A percentile compares a stretch with the other conserved stretches of the same genome.
Conservation (phyloP, 1,140 invertebrate species). For the Drosophila neocordata region DNA sequence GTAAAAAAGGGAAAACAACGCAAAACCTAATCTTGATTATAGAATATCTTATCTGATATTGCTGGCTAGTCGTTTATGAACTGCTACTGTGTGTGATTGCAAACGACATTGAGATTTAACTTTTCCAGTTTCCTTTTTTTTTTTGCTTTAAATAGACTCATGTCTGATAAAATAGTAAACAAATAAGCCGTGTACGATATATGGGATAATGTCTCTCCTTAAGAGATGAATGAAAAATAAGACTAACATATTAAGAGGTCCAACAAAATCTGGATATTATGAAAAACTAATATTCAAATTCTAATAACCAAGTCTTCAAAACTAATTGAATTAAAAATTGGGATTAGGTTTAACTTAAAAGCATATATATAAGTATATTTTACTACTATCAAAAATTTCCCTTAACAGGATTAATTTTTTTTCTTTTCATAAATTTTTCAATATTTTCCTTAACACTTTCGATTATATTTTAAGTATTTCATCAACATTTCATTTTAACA, state of each 20-base stretch:
- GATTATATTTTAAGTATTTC: slow-evolving; percentile 23
- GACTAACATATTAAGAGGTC: too few relatives aligned
- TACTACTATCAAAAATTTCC: too few relatives aligned
- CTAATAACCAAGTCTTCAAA: too few relatives aligned
- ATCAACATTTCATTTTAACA: not conserved
- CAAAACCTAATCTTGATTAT: not conserved
- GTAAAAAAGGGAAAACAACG: not conserved
- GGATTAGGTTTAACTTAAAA: too few relatives aligned
- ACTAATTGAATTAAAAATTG: too few relatives aligned
- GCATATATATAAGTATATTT: too few relatives aligned
- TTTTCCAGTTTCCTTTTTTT: not conserved
- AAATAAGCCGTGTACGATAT: not conserved
- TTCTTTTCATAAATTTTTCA: not conserved
- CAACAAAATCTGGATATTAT: too few relatives aligned
- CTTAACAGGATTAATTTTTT: too few relatives aligned
- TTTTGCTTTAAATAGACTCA: not conserved
- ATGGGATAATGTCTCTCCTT: not conserved
- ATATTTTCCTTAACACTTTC: slow-evolving; percentile 33
- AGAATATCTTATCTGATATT: not conserved
- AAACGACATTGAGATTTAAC: not conserved
- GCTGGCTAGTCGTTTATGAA: not conserved
- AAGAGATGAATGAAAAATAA: not conserved
- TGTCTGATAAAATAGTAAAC: not conserved
- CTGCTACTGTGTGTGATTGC: not conserved
- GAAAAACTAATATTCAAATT: too few relatives aligned